These are phyloP conservation scores for Patella vulgata DNA, from an alignment of 1,140 invertebrate genomes.

Conservation along the genomic window DNA sequence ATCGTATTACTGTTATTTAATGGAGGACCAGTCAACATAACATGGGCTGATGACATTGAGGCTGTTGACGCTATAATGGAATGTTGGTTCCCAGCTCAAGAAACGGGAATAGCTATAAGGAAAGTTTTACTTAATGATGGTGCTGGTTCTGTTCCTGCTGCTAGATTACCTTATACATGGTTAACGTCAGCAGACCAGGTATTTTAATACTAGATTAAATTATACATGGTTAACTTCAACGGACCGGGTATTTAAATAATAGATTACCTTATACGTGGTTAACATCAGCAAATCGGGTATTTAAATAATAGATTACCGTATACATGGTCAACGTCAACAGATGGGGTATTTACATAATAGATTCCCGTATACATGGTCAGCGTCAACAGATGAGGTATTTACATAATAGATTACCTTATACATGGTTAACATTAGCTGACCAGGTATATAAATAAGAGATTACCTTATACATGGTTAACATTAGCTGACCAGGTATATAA, in stretches of 20 bases:
- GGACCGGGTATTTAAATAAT: too few species aligned
- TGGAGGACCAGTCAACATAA: slow-evolving; percentile 55
- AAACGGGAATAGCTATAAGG: slow-evolving; percentile 51
- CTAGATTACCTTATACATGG: slow-evolving; percentile 57
- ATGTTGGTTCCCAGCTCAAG: slow-evolving; percentile 58
- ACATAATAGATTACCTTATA: slow-evolving; percentile 52
- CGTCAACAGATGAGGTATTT: too few species aligned
- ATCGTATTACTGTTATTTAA: slow-evolving; percentile 54
- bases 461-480: too few species aligned
- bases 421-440: slow-evolving; percentile 43
- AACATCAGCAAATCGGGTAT: too few species aligned
- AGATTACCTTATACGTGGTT: too few species aligned
- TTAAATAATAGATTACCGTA: slow-evolving; percentile 51
- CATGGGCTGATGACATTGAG: slow-evolving; percentile 28
- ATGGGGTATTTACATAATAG: too few species aligned
- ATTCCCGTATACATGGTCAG: too few species aligned
- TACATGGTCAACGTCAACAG: slow-evolving; percentile 46
- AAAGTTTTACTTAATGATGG: slow-evolving; percentile 37
- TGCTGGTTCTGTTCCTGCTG: slow-evolving; percentile 45
- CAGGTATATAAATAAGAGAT: too few species aligned
- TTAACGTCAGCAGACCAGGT: slow-evolving; percentile 30
- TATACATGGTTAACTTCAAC: too few species aligned
- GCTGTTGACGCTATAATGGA: slow-evolving; percentile 52
- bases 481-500: too few species aligned
- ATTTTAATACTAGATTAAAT: too few species aligned